Percentiles rank a stretch among this genome's conserved stretches.
These are phyloP conservation scores for Plectrocnemia conspersa DNA, from an alignment of 1,140 invertebrate genomes.

Conservation along the genomic window DNA sequence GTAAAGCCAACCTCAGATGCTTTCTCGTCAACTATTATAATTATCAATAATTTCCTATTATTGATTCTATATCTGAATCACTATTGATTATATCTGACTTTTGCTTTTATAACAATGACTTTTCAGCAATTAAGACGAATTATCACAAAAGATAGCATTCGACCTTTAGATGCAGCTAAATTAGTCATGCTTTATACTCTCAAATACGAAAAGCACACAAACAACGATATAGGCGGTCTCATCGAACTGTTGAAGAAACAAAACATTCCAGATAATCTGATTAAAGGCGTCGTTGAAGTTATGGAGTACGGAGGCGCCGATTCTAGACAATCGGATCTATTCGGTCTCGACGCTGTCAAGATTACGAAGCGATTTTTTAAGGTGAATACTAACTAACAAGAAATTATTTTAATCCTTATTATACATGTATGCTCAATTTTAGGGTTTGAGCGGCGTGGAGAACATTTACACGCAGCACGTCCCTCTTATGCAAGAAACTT, in stretches of 20 bases:
- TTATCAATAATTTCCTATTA: too few relatives aligned
- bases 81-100: conserved; percentile 1
- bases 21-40: too few relatives aligned
- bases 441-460: conserved; percentile 88
- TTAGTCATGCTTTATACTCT: conserved; percentile 91
- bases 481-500: conserved; percentile 75
- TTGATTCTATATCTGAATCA: too few relatives aligned
- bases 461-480: conserved; percentile 97
- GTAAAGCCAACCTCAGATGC: too few relatives aligned
- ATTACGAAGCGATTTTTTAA: conserved; percentile 89
- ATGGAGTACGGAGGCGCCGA: conserved; percentile 78
- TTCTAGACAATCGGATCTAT: conserved; percentile 73
- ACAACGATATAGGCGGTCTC: conserved; percentile 74
- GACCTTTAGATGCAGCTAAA: conserved; percentile 76
- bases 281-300: conserved; percentile 62
- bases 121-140: conserved; percentile 66
- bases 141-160: conserved; percentile 64
- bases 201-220: conserved; percentile 85
- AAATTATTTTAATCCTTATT: background rate
- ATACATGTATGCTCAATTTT: conserved; percentile 35
- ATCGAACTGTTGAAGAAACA: conserved; percentile 68
- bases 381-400: conserved; percentile 44
- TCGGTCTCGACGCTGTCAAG: conserved; percentile 82
- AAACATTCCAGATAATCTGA: conserved; percentile 56
- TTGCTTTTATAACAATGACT: conserved; percentile 28